Evolutionary conservation across 2,113 vertebrate genomes (phyloP).

Genomic region (Antechinus stuartii): DNA sequence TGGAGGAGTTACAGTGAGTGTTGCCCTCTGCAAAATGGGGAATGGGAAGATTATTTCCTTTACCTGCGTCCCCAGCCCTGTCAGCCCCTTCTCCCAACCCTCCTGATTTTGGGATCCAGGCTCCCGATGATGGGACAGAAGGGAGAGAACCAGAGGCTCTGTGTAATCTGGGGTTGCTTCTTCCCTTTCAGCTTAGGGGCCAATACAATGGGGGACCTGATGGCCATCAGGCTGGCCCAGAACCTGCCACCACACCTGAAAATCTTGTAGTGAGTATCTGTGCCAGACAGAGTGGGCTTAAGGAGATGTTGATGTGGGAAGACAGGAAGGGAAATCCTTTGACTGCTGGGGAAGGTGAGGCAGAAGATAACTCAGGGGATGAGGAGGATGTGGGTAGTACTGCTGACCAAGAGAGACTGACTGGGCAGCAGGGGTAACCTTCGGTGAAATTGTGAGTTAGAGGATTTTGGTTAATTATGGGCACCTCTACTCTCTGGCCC

Average conservation of each 20-base stretch:
- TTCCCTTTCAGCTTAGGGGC: constrained; percentile 84
- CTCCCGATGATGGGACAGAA: background rate
- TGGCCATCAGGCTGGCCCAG: constrained; percentile 83
- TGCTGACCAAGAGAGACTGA: background rate
- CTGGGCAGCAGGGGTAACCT: background rate
- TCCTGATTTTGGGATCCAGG: background rate
- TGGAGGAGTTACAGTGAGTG: constrained; percentile 92
- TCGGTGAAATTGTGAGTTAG: background rate
- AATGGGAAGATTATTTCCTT: background rate
- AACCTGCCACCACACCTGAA: constrained; percentile 83
- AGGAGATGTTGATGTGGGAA: fast-evolving
- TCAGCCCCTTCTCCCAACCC: background rate
- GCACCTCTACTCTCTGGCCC: background rate
- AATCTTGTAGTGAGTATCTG: constrained; percentile 88
- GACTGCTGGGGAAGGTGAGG: background rate
- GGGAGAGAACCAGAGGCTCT: background rate
- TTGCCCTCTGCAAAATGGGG: background rate
- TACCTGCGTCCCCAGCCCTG: background rate
- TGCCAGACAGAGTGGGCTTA: too few relatives aligned
- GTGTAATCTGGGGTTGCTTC: background rate
- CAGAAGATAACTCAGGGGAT: background rate
- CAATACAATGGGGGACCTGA: constrained; percentile 85
- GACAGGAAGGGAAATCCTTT: background rate
- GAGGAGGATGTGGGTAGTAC: background rate
- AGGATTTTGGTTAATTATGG: background rate